Conservation (phyloP, 2,888 invertebrate genomes). For the Coleophora deauratella region DNA sequence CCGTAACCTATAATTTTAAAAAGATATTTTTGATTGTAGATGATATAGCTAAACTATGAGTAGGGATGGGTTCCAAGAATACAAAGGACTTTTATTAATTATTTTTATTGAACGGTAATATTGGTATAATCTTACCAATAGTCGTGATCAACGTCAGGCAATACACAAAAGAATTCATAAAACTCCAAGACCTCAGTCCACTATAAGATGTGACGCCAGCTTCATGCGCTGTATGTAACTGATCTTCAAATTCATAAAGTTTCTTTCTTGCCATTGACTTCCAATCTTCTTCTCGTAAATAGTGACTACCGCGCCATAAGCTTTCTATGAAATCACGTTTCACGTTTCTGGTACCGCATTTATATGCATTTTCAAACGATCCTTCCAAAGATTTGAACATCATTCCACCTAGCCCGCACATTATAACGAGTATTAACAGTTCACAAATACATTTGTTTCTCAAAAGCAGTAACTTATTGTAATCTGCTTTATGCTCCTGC, state of each 20-base stretch:
- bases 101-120: neutral
- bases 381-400: constrained; percentile 89
- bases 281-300: constrained; percentile 91
- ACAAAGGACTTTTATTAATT: neutral
- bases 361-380: constrained; percentile 88
- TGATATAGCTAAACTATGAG: no score
- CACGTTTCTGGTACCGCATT: constrained; percentile 89
- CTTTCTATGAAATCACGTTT: constrained; percentile 89
- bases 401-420: constrained; percentile 86
- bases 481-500: constrained; percentile 71
- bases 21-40: neutral
- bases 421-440: constrained; percentile 78
- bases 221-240: constrained; percentile 87
- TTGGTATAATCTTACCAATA: constrained; percentile 80
- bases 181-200: constrained; percentile 90
- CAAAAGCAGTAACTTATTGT: constrained; percentile 64
- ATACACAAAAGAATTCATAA: constrained; percentile 89
- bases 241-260: constrained; percentile 88
- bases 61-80: neutral
- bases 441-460: constrained; percentile 81
- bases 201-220: constrained; percentile 89
- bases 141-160: constrained; percentile 91
- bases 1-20: constrained; percentile 86
- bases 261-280: constrained; percentile 87
- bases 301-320: constrained; percentile 87